phyloP scores from a whole-genome alignment of 1,140 invertebrate species.

The Calephelis nemesis region DNA sequence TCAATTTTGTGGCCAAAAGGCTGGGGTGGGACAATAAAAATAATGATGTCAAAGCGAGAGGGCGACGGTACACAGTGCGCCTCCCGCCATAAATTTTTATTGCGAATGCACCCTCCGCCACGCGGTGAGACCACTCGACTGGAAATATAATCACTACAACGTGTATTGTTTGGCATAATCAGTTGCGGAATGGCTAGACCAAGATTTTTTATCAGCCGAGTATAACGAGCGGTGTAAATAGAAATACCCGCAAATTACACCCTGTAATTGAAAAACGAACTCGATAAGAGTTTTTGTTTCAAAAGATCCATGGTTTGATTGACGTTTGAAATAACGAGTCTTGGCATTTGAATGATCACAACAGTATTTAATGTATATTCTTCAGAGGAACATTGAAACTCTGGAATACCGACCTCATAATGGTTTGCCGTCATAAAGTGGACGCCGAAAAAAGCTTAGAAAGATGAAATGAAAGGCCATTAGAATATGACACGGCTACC shows the following conservation, averaged over 20 bases:
- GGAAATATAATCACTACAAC: constrained; percentile 68
- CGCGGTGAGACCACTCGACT: constrained; percentile 56
- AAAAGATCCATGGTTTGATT: no score
- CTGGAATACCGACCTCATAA: no score
- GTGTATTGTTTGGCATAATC: constrained; percentile 52
- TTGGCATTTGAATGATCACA: no score
- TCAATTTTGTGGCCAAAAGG: constrained; percentile 43
- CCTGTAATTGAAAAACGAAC: not conserved
- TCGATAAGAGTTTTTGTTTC: not conserved
- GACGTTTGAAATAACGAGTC: no score
- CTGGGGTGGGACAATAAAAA: constrained; percentile 60
- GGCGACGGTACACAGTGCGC: constrained; percentile 41
- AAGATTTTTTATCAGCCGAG: constrained; percentile 31
- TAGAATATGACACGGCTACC: no score
- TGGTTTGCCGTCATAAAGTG: no score
- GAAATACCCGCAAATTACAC: not conserved
- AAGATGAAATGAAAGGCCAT: no score
- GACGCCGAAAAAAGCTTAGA: no score
- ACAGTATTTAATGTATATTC: no score
- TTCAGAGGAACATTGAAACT: no score
- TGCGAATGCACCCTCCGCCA: constrained; percentile 52
- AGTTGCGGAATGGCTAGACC: constrained; percentile 34
- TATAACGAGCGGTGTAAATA: constrained; percentile 4
- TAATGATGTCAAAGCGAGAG: constrained; percentile 65
- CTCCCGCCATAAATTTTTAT: constrained; percentile 59